Evolutionary conservation across 2,888 invertebrate genomes (phyloP).

Genomic region (Gonocerus acuteangulatus): DNA sequence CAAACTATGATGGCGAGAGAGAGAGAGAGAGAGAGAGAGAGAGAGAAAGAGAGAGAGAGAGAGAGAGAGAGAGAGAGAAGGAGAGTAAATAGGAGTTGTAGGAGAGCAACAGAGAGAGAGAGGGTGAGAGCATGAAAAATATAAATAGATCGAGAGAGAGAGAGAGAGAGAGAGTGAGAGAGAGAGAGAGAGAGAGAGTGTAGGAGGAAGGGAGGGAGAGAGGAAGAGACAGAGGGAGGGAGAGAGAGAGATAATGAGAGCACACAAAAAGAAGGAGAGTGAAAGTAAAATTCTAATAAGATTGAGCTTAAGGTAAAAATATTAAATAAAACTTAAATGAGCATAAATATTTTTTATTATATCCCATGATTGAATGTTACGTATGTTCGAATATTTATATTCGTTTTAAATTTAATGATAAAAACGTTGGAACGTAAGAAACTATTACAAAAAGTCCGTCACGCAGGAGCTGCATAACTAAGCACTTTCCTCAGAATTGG

Average conservation of each 20-base stretch:
- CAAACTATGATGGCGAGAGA: constrained; percentile 40
- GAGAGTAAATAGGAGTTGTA: constrained; percentile 33
- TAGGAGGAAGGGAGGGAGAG: constrained; percentile 33
- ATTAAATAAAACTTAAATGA: too few relatives aligned
- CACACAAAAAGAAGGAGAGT: constrained; percentile 28
- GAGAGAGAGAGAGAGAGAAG: constrained; percentile 29
- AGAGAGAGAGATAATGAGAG: constrained; percentile 37
- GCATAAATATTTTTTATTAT: too few relatives aligned
- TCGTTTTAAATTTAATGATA: too few relatives aligned
- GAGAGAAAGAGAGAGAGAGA: constrained; percentile 37
- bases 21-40: constrained; percentile 27
- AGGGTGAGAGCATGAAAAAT: constrained; percentile 29
- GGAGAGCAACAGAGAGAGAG: constrained; percentile 31
- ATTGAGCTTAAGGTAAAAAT: too few relatives aligned
- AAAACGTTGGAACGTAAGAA: too few relatives aligned
- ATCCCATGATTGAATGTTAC: too few relatives aligned
- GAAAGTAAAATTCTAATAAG: too few relatives aligned
- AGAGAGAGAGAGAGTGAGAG: constrained; percentile 28
- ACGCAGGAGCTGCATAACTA: too few relatives aligned
- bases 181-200: constrained; percentile 41
- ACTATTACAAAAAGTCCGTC: too few relatives aligned
- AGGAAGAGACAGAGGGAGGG: constrained; percentile 31
- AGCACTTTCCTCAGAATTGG: too few relatives aligned
- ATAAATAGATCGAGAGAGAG: constrained; percentile 37
- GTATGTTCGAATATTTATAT: too few relatives aligned